phyloP scores from a whole-genome alignment of 1,140 invertebrate species.

The Brachionus sp. region DNA sequence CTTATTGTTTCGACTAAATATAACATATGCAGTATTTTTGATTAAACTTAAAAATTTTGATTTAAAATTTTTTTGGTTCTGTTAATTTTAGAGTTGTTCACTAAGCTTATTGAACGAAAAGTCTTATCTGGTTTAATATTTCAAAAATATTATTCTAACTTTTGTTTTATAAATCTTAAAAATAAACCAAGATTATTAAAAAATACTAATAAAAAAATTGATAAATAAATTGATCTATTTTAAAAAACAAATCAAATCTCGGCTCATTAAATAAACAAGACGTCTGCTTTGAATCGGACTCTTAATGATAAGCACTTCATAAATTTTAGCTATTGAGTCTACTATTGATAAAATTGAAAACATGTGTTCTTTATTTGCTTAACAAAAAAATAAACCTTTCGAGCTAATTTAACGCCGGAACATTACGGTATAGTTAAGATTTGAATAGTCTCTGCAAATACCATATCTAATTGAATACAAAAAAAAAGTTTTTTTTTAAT shows the following conservation, averaged over 20 bases:
- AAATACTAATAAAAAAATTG: background rate
- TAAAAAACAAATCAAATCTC: background rate
- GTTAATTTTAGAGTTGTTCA: too few relatives aligned
- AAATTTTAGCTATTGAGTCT: background rate
- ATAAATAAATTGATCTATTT: conserved; percentile 1
- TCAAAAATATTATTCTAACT: background rate
- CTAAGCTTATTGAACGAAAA: background rate
- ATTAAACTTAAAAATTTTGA: background rate
- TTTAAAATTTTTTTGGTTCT: too few relatives aligned
- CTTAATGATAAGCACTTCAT: background rate
- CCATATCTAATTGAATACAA: background rate
- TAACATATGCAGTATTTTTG: too few relatives aligned
- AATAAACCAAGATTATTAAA: background rate
- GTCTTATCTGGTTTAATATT: background rate
- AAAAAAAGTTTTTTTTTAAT: background rate
- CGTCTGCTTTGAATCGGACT: background rate
- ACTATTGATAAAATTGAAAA: background rate
- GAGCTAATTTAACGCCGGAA: background rate
- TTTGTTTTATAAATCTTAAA: background rate
- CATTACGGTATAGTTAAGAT: background rate
- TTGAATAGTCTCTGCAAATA: background rate
- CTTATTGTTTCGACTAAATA: too few relatives aligned
- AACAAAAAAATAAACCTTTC: background rate
- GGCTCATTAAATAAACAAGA: background rate
- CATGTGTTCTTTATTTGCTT: background rate